These are phyloP conservation scores for Bettongia penicillata DNA, from an alignment of 2,113 vertebrate genomes.

Conservation along the genomic window DNA sequence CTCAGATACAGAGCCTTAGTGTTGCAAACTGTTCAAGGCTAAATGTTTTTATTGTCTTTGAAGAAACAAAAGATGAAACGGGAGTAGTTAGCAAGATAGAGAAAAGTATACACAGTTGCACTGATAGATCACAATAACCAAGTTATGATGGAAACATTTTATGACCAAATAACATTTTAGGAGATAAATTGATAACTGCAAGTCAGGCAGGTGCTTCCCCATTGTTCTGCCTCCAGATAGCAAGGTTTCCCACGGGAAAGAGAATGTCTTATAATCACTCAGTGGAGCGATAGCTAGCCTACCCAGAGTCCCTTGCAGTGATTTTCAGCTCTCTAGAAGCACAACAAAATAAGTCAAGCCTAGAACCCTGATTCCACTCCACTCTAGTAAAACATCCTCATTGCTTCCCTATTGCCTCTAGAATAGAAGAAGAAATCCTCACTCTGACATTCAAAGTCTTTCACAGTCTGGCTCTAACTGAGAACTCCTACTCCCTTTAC, in stretches of 20 bases:
- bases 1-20: background rate
- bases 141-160: background rate
- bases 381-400: background rate
- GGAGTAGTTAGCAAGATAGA: background rate
- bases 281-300: background rate
- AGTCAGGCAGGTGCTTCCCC: background rate
- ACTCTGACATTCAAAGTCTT: background rate
- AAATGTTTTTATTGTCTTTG: background rate
- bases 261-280: background rate
- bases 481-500: background rate
- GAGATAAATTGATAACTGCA: background rate
- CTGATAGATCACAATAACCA: background rate
- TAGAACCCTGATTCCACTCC: background rate
- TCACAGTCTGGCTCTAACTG: background rate
- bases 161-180: background rate
- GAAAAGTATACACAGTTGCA: background rate
- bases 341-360: background rate
- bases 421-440: background rate
- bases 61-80: background rate
- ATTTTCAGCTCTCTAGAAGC: background rate
- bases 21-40: background rate
- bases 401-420: background rate
- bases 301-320: background rate
- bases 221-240: background rate
- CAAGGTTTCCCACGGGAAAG: background rate